Evolutionary conservation across 2,797 vertebrate genomes (phyloP).

Genomic region (Acomys russatus): DNA sequence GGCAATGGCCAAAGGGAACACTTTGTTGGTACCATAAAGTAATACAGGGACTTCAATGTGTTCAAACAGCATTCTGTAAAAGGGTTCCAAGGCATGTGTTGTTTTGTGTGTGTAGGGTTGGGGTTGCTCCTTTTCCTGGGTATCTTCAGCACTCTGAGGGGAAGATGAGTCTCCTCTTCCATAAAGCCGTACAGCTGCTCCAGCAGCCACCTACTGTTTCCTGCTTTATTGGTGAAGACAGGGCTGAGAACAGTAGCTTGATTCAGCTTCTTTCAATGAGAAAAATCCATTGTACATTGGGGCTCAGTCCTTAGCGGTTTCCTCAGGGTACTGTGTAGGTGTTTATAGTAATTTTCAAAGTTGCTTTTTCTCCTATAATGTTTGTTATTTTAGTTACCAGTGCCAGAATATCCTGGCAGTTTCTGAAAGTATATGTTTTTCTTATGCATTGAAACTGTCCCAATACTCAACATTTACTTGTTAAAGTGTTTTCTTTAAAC

Average conservation of each 20-base stretch:
- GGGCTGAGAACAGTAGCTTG: not conserved
- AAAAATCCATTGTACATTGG: not conserved
- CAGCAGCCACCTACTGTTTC: not conserved
- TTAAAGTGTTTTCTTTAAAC: constrained; percentile 17
- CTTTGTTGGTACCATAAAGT: not conserved
- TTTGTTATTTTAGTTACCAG: constrained; percentile 54
- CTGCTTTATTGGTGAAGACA: not conserved
- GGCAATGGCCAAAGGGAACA: not conserved
- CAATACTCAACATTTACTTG: not conserved
- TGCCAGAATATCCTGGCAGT: not conserved
- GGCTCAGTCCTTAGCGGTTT: not conserved
- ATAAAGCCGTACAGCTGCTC: not conserved
- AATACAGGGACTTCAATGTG: not conserved
- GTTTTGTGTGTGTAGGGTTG: not conserved
- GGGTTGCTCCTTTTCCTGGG: not conserved
- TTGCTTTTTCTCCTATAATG: not conserved
- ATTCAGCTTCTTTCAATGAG: constrained; percentile 6
- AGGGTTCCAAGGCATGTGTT: not conserved
- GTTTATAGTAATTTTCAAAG: constrained; percentile 56
- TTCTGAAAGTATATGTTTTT: constrained; percentile 33
- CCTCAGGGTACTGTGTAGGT: not conserved
- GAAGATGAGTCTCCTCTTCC: not conserved
- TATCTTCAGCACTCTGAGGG: not conserved
- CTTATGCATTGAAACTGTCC: constrained; percentile 46
- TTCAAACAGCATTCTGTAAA: not conserved